A percentile compares a stretch with the other conserved stretches of the same genome.
Evolutionary conservation across 1,140 invertebrate species (phyloP).

Genomic region (Papilio polyxenes): DNA sequence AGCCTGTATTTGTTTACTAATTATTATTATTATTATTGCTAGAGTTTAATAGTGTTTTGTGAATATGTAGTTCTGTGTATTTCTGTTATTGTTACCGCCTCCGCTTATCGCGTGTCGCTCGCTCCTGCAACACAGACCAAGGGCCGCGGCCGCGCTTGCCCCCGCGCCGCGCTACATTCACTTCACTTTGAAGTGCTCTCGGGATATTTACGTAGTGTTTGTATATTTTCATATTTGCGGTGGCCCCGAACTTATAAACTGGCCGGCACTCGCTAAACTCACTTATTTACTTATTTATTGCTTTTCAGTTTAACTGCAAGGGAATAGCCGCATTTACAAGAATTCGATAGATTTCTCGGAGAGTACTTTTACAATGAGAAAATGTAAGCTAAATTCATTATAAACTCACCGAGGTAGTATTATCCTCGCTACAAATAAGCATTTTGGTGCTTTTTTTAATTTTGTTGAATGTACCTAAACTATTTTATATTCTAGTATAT

Average conservation of each 20-base stretch:
- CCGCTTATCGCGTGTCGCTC: constrained; percentile 32
- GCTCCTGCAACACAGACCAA: constrained; percentile 21
- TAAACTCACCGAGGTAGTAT: no score
- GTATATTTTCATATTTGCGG: constrained; percentile 77
- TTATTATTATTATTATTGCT: no score
- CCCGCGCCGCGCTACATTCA: constrained; percentile 45
- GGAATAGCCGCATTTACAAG: constrained; percentile 10
- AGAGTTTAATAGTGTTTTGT: background rate
- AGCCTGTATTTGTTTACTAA: no score
- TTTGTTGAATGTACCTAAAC: no score
- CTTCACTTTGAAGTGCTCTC: constrained; percentile 74
- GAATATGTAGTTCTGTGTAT: no score
- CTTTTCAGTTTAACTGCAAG: constrained; percentile 6
- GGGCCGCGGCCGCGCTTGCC: constrained; percentile 17
- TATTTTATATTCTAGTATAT: no score
- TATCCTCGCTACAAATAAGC: no score
- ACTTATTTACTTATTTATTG: constrained; percentile 44
- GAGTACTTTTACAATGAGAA: background rate
- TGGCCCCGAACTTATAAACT: constrained; percentile 68
- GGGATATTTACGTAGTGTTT: constrained; percentile 73
- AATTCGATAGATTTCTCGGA: background rate
- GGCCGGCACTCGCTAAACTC: constrained; percentile 45
- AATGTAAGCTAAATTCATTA: background rate
- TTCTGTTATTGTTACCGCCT: background rate
- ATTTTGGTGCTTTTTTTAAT: no score